Percentiles rank a stretch among this genome's conserved stretches.
Evolutionary conservation across 2,113 vertebrate genomes (phyloP).

Genomic region (Grallaria varia): DNA sequence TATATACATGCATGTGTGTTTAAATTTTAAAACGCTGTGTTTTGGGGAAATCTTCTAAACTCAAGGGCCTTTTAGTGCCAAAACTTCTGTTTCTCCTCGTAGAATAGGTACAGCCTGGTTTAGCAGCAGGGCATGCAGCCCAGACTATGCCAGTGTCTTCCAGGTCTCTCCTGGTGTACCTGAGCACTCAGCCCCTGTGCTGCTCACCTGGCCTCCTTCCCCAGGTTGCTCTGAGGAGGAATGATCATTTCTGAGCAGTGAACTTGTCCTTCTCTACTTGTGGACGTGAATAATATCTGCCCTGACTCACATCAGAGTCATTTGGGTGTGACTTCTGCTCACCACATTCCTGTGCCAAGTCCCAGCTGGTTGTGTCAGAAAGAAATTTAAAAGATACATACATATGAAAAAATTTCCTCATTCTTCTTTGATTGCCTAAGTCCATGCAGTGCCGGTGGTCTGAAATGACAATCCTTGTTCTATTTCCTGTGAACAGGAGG

Average conservation of each 20-base stretch:
- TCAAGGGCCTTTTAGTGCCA: not conserved
- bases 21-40: not conserved
- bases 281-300: not conserved
- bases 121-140: not conserved
- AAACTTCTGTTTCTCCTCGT: not conserved
- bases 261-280: not conserved
- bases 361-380: not conserved
- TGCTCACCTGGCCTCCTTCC: not conserved
- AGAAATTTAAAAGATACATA: not conserved
- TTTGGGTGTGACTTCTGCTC: not conserved
- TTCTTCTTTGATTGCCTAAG: not conserved
- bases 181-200: not conserved
- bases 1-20: accelerated
- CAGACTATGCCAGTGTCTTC: not conserved
- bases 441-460: not conserved
- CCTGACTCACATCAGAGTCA: not conserved
- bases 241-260: not conserved
- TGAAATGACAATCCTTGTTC: not conserved
- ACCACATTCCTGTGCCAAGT: not conserved
- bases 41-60: not conserved
- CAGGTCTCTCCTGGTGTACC: not conserved
- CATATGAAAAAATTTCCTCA: not conserved
- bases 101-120: not conserved
- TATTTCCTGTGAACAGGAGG: not conserved
- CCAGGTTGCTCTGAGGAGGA: not conserved